Base-by-base conservation (phyloP, 2,797 vertebrate genomes). In the Crypturellus tataupa region DNA sequence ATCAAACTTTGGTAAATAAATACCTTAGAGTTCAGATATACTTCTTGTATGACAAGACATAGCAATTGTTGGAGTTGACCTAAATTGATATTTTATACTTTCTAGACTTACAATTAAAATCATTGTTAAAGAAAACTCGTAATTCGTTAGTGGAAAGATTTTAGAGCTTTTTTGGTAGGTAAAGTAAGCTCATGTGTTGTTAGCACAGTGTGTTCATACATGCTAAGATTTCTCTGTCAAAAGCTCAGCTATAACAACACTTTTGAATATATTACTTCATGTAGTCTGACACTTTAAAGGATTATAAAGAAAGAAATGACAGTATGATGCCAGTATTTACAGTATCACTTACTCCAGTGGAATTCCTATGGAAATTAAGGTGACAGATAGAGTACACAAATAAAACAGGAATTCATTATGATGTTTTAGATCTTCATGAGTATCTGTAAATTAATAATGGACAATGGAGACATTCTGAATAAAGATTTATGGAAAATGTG, bases 1-100 rank as follows among this genome's bases (percentile, higher is more conserved):
- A 87, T 89, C 73, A 39, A 72, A 65, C 79, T 87, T 67, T 21
- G 42, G 90, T 96, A 92, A 95, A 95, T 94, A 95, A 93, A 84
- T 79, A 85, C 3, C 0, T 69, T 67, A 0, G 49, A 65, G 86
- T 71, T 94, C 69, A 94, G 78, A 88, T 62, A 7, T 59, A 72
- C 40, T 89, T 91, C 89, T 73, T 39, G 11, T 69, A 37, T 49
- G 70, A 88, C 53, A 59, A 91, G 88, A 91, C 95, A 64, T 73
- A 95, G 92, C 82, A 77, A 56, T 51, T 80, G 77, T 40, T 86
- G 56, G 53, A 79, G 51, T 81, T 94, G 92, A 86, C 94, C 92
- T 86, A 58, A 91, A 95, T 94, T 58, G 87, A 62, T 83, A 14
- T 93, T 95, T 92, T 88, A 42, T 67, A 17, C 79, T 75, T 72